Percentiles rank a stretch among this genome's conserved stretches.
phyloP scores from a whole-genome alignment of 2,888 invertebrate species.

The Thelaira solivaga region DNA sequence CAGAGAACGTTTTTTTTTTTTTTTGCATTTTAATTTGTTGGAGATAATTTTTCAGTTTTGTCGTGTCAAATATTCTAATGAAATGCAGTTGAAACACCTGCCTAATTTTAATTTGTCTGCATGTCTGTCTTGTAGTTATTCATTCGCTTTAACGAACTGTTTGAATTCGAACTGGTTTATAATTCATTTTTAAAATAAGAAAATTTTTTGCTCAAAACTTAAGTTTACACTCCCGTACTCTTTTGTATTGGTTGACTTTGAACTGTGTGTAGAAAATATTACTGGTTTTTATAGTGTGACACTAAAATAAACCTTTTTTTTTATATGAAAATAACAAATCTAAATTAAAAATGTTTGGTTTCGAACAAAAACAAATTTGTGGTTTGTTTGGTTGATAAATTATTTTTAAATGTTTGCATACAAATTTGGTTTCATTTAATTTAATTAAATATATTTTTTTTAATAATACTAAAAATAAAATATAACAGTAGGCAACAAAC shows the following conservation, averaged over 20 bases:
- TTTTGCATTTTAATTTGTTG: constrained; percentile 15
- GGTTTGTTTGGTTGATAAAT: too few species aligned
- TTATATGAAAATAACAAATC: too few species aligned
- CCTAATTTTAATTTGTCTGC: constrained; percentile 23
- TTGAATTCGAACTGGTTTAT: constrained; percentile 43
- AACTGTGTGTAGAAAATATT: constrained; percentile 19
- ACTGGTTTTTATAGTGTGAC: constrained; percentile 23
- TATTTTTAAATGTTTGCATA: too few species aligned
- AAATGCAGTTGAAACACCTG: constrained; percentile 58
- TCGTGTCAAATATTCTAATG: constrained; percentile 46
- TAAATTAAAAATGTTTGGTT: too few species aligned
- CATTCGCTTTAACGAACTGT: constrained; percentile 19
- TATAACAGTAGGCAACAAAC: too few species aligned
- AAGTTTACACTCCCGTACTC: constrained; percentile 50
- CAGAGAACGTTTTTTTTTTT: too few species aligned
- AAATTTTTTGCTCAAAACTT: constrained; percentile 35
- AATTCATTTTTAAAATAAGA: constrained; percentile 18
- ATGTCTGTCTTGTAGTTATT: constrained; percentile 15
- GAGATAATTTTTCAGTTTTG: constrained; percentile 22
- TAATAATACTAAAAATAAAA: too few species aligned
- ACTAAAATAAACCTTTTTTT: too few species aligned
- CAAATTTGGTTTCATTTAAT: too few species aligned
- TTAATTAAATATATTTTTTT: too few species aligned
- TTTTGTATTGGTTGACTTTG: neutral
- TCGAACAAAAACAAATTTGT: too few species aligned